A percentile compares a stretch with the other conserved stretches of the same genome.
Conservation (phyloP, 2,797 vertebrate species). For the Brachymystax lenok region DNA sequence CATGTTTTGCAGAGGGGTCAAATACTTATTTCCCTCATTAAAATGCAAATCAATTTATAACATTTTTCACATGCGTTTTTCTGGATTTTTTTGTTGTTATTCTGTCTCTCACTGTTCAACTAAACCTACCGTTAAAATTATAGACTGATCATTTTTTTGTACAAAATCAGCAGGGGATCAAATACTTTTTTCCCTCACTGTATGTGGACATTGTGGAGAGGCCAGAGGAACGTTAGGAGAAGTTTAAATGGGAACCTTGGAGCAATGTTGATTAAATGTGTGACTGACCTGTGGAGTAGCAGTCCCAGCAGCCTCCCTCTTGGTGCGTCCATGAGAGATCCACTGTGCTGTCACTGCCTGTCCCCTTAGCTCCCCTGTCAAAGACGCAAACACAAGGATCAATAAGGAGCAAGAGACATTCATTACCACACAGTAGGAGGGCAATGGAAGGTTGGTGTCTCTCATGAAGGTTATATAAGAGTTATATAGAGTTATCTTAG, state of each 20-base stretch:
- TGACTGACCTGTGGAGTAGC: conserved; percentile 60
- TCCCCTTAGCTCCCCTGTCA: conserved; percentile 50
- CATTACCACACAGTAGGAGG: not conserved
- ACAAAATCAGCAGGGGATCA: no score
- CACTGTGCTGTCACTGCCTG: conserved; percentile 60
- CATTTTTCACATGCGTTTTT: no score
- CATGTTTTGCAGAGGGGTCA: no score
- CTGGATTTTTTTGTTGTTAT: no score
- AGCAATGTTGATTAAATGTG: conserved; percentile 3
- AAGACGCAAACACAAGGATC: conserved; percentile 43
- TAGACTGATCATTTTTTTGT: no score
- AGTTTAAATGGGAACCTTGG: not conserved
- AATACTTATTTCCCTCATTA: no score
- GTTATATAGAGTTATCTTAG: not conserved
- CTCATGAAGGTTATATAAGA: not conserved
- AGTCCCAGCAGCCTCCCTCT: conserved; percentile 47
- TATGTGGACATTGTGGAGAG: not conserved
- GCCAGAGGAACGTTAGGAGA: not conserved
- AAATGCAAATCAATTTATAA: no score
- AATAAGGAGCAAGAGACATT: conserved; percentile 5
- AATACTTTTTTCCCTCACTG: no score
- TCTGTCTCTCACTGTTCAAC: no score
- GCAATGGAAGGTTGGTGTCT: not conserved
- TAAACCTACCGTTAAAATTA: no score
- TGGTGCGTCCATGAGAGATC: conserved; percentile 58